Percentiles rank a stretch among this genome's conserved stretches.
phyloP scores from a whole-genome alignment of 2,888 invertebrate species.

The Prosapia bicincta region DNA sequence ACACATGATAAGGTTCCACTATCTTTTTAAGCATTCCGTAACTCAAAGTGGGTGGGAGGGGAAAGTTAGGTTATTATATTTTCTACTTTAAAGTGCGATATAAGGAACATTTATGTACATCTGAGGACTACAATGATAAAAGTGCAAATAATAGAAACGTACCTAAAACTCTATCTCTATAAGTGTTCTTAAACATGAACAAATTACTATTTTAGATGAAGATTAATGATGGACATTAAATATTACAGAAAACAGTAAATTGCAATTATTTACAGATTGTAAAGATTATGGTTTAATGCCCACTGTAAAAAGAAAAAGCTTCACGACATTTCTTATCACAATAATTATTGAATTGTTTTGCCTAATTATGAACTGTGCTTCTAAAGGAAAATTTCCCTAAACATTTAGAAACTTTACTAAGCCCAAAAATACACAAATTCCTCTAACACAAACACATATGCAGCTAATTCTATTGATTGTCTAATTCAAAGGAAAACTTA shows the following conservation, averaged over 20 bases:
- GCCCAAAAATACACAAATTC: conserved; percentile 20
- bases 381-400: not conserved
- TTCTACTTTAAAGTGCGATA: not conserved
- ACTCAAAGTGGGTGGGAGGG: not conserved
- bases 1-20: not conserved
- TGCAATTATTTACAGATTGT: not conserved
- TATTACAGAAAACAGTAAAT: not conserved
- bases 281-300: not conserved
- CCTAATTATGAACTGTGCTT: not conserved
- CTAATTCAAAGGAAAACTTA: conserved; percentile 38
- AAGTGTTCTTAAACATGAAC: not conserved
- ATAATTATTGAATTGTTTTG: not conserved
- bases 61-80: not conserved
- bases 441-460: conserved; percentile 24
- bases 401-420: not conserved
- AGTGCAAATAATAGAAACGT: not conserved
- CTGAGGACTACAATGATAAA: not conserved
- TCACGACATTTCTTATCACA: not conserved
- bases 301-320: not conserved
- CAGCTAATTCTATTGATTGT: conserved; percentile 38
- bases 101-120: not conserved
- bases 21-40: not conserved
- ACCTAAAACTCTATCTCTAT: not conserved
- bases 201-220: not conserved
- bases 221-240: not conserved